Percentiles rank a stretch among this genome's conserved stretches.
These are phyloP conservation scores for Lamellibrachia satsuma DNA, from an alignment of 2,888 invertebrate genomes.

Conservation along the genomic window DNA sequence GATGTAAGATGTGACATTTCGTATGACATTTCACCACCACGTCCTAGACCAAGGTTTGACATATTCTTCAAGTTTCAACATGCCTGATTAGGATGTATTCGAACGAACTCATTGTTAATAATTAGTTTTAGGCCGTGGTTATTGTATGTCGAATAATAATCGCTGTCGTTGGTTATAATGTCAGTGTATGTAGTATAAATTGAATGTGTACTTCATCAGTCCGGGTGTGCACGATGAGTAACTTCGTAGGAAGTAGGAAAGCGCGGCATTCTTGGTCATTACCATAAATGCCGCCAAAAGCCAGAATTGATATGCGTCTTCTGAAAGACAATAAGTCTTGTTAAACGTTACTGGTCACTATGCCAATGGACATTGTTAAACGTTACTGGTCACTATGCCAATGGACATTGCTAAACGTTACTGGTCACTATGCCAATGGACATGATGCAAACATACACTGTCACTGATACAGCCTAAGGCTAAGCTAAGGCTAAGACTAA, in stretches of 20 bases:
- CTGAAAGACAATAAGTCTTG: background rate
- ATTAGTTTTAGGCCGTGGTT: background rate
- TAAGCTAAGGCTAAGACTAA: no score
- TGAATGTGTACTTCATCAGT: no score
- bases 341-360: no score
- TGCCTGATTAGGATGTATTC: background rate
- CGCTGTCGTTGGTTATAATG: background rate
- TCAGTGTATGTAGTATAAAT: background rate
- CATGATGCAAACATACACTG: no score
- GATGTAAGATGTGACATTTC: background rate
- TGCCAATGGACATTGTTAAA: no score
- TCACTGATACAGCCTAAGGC: no score
- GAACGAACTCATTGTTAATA: background rate
- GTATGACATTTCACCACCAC: background rate
- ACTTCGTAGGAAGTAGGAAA: no score
- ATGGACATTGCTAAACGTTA: no score
- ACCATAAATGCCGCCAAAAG: no score
- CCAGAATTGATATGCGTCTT: background rate
- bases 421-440: no score
- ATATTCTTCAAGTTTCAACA: background rate
- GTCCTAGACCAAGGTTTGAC: background rate
- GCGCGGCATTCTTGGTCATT: no score
- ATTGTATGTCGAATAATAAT: background rate
- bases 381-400: no score
- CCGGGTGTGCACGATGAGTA: constrained; percentile 9